phyloP scores from a whole-genome alignment of 2,888 invertebrate genomes.

The Drosophila histrio region DNA sequence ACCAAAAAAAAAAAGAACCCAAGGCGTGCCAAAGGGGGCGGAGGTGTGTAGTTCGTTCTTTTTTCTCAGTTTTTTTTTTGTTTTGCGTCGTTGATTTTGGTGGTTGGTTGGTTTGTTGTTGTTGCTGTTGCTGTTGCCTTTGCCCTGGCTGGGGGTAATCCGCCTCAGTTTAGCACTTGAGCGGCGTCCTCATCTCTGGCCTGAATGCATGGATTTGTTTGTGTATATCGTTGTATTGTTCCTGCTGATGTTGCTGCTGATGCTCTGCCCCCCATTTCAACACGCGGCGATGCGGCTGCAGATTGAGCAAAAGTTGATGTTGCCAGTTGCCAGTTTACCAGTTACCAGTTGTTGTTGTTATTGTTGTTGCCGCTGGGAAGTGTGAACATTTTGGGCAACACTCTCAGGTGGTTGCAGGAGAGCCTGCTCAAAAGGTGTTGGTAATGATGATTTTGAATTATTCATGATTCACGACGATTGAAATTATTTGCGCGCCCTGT shows the following conservation, averaged over 20 bases:
- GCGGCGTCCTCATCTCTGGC: constrained; percentile 63
- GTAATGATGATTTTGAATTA: constrained; percentile 79
- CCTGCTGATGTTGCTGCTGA: constrained; percentile 26
- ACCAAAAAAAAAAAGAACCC: constrained; percentile 29
- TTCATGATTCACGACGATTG: constrained; percentile 79
- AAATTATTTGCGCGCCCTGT: constrained; percentile 76
- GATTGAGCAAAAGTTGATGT: constrained; percentile 73
- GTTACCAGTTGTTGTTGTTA: constrained; percentile 32
- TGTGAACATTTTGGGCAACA: constrained; percentile 78
- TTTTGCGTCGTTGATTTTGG: constrained; percentile 5
- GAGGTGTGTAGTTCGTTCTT: constrained; percentile 58
- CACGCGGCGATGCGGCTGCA: constrained; percentile 66
- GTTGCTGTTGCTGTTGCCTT: constrained; percentile 12
- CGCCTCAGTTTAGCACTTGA: constrained; percentile 81
- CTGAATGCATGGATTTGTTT: constrained; percentile 55
- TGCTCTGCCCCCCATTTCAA: constrained; percentile 54
- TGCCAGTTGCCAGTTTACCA: constrained; percentile 39
- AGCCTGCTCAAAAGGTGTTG: constrained; percentile 74
- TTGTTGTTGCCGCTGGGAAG: constrained; percentile 68
- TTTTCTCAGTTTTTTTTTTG: constrained; percentile 15
- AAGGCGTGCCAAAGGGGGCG: constrained; percentile 75
- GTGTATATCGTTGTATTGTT: constrained; percentile 45
- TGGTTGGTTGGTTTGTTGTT: constrained; percentile 4
- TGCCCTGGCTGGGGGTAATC: constrained; percentile 71
- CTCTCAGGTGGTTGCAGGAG: constrained; percentile 65